A percentile compares a stretch with the other conserved stretches of the same genome.
Conservation (phyloP, 2,888 invertebrate genomes). For the Notodonta dromedarius region DNA sequence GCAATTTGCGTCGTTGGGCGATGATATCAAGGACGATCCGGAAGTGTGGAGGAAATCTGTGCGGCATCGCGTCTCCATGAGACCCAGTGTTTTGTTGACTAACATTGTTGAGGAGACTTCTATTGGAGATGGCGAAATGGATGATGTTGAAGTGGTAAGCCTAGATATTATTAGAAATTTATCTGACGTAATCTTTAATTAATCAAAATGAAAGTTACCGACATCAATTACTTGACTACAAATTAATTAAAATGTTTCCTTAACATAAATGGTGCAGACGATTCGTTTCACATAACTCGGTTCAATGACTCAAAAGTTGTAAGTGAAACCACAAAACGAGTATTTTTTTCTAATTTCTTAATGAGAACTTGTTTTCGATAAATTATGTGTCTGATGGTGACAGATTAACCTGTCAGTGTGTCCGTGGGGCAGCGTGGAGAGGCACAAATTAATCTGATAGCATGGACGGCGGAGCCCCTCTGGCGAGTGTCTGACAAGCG, state of each 20-base stretch:
- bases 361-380: slow-evolving; percentile 31
- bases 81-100: slow-evolving; percentile 71
- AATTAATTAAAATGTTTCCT: slow-evolving; percentile 12
- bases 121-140: slow-evolving; percentile 52
- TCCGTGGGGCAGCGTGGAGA: slow-evolving; percentile 11
- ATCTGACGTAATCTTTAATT: neutral
- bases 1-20: slow-evolving; percentile 69
- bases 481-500: slow-evolving; percentile 16
- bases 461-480: slow-evolving; percentile 24
- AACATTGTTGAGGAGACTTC: slow-evolving; percentile 73
- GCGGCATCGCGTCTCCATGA: slow-evolving; percentile 68
- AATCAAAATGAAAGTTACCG: neutral
- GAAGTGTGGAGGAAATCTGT: slow-evolving; percentile 54
- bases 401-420: slow-evolving; percentile 39
- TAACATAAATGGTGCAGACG: slow-evolving; percentile 12
- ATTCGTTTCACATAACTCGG: slow-evolving; percentile 14
- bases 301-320: slow-evolving; percentile 10
- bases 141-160: slow-evolving; percentile 70
- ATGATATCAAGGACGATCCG: slow-evolving; percentile 60
- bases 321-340: slow-evolving; percentile 30
- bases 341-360: slow-evolving; percentile 20
- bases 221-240: neutral
- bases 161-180: slow-evolving; percentile 6
- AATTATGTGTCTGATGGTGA: slow-evolving; percentile 25
- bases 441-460: slow-evolving; percentile 25